Percentiles rank a stretch among this genome's conserved stretches.
Conservation (phyloP, 2,113 vertebrate genomes). For the Chloebia gouldiae region DNA sequence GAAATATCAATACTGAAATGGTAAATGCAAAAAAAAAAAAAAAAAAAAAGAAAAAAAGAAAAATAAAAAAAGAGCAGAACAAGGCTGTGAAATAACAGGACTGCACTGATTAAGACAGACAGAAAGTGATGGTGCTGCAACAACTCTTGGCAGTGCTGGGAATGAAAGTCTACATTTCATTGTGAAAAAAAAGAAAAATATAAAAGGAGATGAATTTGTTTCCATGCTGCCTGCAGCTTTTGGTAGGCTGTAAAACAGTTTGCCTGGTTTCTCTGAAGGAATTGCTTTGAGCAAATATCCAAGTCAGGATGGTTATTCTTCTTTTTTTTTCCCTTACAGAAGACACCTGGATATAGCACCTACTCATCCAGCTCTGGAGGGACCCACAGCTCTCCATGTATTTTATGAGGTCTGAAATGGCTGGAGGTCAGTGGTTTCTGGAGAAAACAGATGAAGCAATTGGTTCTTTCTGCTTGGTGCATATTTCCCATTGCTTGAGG, state of each 20-base stretch:
- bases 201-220: slow-evolving; percentile 29
- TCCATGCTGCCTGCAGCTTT: neutral
- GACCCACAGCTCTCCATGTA: neutral
- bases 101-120: neutral
- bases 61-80: neutral
- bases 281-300: neutral
- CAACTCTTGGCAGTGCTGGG: neutral
- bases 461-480: neutral
- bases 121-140: slow-evolving; percentile 24
- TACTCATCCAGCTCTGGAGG: neutral
- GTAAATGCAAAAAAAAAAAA: neutral
- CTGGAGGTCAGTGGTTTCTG: neutral
- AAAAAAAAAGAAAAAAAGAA: neutral
- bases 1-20: slow-evolving; percentile 19
- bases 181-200: slow-evolving; percentile 20
- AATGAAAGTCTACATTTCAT: slow-evolving; percentile 16
- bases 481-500: neutral
- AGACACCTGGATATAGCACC: neutral
- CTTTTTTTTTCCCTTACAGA: neutral
- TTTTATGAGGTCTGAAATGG: neutral
- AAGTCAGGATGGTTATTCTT: neutral
- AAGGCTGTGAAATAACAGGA: neutral
- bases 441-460: neutral
- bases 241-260: neutral
- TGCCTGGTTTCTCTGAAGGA: neutral